Evolutionary conservation across 2,888 invertebrate species (phyloP).

Genomic region (Drosophila mimica): DNA sequence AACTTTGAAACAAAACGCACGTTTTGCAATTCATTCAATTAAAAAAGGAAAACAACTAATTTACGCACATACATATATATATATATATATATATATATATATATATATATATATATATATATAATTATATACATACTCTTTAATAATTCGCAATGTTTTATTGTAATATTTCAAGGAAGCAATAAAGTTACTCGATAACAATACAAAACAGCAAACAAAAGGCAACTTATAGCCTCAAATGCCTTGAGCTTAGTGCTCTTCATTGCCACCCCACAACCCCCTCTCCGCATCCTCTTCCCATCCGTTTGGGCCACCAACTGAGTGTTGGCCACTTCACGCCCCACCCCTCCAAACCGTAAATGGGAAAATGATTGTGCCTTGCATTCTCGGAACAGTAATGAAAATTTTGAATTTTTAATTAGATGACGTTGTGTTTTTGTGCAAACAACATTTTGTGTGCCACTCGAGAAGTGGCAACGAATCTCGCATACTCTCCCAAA

Average conservation of each 20-base stretch:
- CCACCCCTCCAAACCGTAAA: constrained; percentile 10
- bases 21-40: constrained; percentile 63
- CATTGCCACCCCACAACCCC: rapidly evolving
- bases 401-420: constrained; percentile 76
- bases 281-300: not conserved
- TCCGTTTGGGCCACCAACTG: constrained; percentile 10
- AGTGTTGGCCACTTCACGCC: not conserved
- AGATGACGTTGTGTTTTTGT: constrained; percentile 70
- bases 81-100: not conserved
- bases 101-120: constrained; percentile 13
- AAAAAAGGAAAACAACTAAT: constrained; percentile 3
- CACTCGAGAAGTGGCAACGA: constrained; percentile 4
- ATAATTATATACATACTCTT: constrained; percentile 36
- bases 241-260: not conserved
- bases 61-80: not conserved
- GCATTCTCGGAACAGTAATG: constrained; percentile 66
- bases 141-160: constrained; percentile 74
- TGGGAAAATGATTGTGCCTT: constrained; percentile 44
- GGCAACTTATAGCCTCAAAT: constrained; percentile 15
- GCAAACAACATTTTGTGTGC: constrained; percentile 18
- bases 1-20: constrained; percentile 19
- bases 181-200: constrained; percentile 74
- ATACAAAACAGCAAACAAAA: constrained; percentile 62
- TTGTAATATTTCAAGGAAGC: constrained; percentile 79
- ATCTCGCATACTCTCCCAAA: constrained; percentile 10